phyloP scores from a whole-genome alignment of 2,113 vertebrate genomes.

The Mesoclemmys tuberculata region DNA sequence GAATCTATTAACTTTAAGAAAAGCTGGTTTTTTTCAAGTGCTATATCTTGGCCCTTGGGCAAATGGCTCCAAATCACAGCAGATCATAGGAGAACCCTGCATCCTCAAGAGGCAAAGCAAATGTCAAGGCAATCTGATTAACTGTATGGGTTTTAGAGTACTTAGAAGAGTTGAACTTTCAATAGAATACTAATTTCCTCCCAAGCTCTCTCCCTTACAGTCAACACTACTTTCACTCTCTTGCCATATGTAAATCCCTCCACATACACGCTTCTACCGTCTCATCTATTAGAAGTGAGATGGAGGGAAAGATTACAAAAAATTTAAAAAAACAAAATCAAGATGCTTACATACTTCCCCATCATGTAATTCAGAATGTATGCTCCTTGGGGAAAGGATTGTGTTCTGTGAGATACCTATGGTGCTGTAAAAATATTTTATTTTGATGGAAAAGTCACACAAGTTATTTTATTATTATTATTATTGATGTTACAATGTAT shows the following conservation, averaged over 20 bases:
- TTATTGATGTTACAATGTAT: not conserved
- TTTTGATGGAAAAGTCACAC: not conserved
- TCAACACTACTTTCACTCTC: not conserved
- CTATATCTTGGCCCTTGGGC: too few relatives aligned
- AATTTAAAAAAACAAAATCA: not conserved
- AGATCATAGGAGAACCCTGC: too few relatives aligned
- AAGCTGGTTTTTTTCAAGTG: too few relatives aligned
- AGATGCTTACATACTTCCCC: not conserved
- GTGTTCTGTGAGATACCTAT: not conserved
- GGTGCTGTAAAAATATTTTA: not conserved
- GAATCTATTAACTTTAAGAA: too few relatives aligned
- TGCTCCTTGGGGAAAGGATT: not conserved
- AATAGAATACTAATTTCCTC: not conserved
- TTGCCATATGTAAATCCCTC: not conserved
- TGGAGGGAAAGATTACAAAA: not conserved
- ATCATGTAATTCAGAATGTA: not conserved
- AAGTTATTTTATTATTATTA: not conserved
- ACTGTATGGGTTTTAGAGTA: too few relatives aligned
- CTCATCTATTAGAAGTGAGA: not conserved
- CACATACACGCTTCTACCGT: not conserved
- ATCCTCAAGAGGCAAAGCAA: not conserved
- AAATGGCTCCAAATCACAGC: too few relatives aligned
- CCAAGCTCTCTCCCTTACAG: not conserved
- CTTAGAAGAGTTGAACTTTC: too few relatives aligned
- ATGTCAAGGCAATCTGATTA: too few relatives aligned